Evolutionary conservation across 2,113 vertebrate genomes (phyloP).

Genomic region (Indicator maculatus): DNA sequence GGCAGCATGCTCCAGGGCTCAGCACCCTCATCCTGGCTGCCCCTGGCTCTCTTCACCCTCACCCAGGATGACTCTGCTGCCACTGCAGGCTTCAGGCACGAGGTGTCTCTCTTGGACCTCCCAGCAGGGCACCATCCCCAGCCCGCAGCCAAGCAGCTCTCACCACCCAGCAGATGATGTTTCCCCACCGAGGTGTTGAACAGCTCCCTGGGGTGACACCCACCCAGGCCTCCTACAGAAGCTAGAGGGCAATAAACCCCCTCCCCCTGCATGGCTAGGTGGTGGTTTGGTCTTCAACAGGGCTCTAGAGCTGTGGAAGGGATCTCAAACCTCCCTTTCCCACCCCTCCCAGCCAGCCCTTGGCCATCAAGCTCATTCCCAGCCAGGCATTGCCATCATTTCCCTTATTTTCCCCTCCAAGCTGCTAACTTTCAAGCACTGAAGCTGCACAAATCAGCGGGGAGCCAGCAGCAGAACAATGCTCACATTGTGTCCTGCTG

Average conservation of each 20-base stretch:
- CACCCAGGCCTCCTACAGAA: background rate
- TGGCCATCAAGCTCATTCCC: background rate
- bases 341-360: background rate
- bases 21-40: too few species aligned
- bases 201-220: background rate
- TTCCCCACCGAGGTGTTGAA: background rate
- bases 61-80: background rate
- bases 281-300: background rate
- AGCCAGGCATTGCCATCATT: background rate
- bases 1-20: too few species aligned
- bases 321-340: background rate
- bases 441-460: background rate
- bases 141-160: background rate
- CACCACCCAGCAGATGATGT: background rate
- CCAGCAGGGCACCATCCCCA: background rate
- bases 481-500: background rate
- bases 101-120: background rate
- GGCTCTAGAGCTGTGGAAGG: background rate
- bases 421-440: background rate
- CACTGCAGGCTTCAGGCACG: background rate
- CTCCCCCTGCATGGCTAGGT: background rate
- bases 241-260: background rate
- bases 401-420: background rate
- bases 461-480: background rate
- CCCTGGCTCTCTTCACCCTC: background rate